phyloP scores from a whole-genome alignment of 2,113 vertebrate species.

The Tragelaphus imberbis region DNA sequence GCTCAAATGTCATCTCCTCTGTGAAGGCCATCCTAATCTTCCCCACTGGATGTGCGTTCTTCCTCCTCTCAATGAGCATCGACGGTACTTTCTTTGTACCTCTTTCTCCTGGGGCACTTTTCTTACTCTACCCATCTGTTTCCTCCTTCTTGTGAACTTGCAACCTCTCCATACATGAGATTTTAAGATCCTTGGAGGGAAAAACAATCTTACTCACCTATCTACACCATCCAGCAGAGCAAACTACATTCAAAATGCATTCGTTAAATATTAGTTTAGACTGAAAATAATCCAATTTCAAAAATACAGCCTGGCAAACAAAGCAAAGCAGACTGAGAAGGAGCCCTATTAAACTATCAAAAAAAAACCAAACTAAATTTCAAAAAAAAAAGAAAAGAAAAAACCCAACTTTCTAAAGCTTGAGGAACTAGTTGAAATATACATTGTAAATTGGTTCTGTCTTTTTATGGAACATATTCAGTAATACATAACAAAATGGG shows the following conservation, averaged over 20 bases:
- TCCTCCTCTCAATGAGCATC: neutral
- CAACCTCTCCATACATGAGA: neutral
- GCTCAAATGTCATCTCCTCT: conserved; percentile 56
- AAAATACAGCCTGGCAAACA: neutral
- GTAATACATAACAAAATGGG: neutral
- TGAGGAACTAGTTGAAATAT: conserved; percentile 27
- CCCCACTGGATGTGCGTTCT: neutral
- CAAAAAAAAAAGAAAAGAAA: neutral
- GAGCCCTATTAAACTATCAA: neutral
- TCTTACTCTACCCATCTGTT: neutral
- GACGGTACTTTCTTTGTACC: conserved; percentile 22
- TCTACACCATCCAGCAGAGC: neutral
- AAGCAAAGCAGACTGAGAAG: neutral
- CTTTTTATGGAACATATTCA: conserved; percentile 1
- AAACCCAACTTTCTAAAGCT: neutral
- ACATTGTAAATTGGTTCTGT: neutral
- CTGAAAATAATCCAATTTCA: neutral
- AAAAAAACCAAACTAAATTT: neutral
- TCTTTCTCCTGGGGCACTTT: neutral
- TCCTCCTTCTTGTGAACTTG: neutral
- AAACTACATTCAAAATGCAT: neutral
- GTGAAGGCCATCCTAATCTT: neutral
- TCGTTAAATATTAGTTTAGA: neutral
- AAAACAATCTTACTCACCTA: neutral
- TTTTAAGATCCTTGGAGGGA: neutral